A percentile compares a stretch with the other conserved stretches of the same genome.
Conservation (phyloP, 2,113 vertebrate genomes). For the Brachirus orientalis region DNA sequence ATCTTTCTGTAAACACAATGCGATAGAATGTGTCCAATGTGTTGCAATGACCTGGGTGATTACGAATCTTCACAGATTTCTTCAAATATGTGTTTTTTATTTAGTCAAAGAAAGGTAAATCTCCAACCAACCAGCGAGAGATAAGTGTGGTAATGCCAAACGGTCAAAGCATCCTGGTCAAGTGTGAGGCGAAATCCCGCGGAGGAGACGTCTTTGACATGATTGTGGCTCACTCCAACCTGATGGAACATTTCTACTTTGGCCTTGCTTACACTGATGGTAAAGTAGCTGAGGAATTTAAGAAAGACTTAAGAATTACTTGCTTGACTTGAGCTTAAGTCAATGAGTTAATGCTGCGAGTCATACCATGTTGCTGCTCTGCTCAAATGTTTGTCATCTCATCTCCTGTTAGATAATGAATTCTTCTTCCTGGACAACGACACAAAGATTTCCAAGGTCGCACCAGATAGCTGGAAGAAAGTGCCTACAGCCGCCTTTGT, state of each 20-base stretch:
- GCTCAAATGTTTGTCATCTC: neutral
- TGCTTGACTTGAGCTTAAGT: no score
- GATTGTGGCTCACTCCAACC: conserved; percentile 84
- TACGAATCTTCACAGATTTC: neutral
- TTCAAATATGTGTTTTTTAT: neutral
- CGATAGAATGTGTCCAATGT: no score
- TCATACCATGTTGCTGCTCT: neutral
- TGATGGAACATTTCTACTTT: conserved; percentile 89
- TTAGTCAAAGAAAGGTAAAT: conserved; percentile 90
- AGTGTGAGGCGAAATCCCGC: conserved; percentile 87
- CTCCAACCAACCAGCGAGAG: conserved; percentile 83
- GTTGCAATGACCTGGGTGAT: no score
- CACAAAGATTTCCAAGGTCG: conserved; percentile 88
- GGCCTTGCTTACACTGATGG: conserved; percentile 89
- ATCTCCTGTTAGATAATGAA: conserved; percentile 83
- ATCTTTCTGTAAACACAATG: no score
- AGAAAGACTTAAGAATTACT: neutral
- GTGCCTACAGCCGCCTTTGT: conserved; percentile 83
- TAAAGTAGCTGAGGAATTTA: conserved; percentile 46
- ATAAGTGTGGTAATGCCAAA: conserved; percentile 88
- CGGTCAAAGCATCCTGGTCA: conserved; percentile 87
- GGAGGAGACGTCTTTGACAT: conserved; percentile 87
- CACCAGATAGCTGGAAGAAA: conserved; percentile 90
- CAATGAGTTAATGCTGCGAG: neutral
- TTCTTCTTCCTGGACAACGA: conserved; percentile 92